Evolutionary conservation across 1,140 invertebrate genomes (phyloP).

Genomic region (Gryllus bimaculatus): DNA sequence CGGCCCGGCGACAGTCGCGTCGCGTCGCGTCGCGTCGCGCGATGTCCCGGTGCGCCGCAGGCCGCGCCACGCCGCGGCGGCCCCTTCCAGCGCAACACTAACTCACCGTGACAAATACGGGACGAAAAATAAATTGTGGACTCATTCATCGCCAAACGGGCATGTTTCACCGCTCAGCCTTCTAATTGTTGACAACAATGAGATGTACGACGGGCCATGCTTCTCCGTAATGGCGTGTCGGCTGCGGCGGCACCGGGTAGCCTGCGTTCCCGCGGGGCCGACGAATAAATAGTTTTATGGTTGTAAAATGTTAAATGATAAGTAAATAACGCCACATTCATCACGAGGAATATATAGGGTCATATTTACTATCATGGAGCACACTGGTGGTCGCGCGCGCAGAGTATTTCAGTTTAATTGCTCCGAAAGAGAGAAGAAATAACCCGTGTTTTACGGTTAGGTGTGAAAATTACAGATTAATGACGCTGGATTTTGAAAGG

Average conservation of each 20-base stretch:
- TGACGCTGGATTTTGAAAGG: not conserved
- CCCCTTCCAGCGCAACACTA: not conserved
- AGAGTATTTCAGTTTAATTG: constrained; percentile 1
- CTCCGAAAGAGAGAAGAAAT: constrained; percentile 4
- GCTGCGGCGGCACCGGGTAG: no score
- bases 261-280: not conserved
- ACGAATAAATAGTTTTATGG: constrained; percentile 5
- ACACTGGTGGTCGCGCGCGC: not conserved
- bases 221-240: not conserved
- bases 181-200: constrained; percentile 1
- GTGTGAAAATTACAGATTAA: constrained; percentile 5
- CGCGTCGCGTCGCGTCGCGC: no score
- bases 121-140: not conserved
- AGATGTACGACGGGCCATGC: not conserved
- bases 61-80: no score
- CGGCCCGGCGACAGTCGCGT: no score
- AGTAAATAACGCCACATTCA: constrained; percentile 4
- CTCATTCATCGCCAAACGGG: not conserved
- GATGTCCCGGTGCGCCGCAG: no score
- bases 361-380: not conserved
- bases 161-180: constrained; percentile 2
- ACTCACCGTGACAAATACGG: not conserved
- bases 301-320: constrained; percentile 6
- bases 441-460: not conserved
- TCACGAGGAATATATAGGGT: constrained; percentile 1